Conservation (phyloP, 2,797 vertebrate species). For the Poeciliopsis presidionis region DNA sequence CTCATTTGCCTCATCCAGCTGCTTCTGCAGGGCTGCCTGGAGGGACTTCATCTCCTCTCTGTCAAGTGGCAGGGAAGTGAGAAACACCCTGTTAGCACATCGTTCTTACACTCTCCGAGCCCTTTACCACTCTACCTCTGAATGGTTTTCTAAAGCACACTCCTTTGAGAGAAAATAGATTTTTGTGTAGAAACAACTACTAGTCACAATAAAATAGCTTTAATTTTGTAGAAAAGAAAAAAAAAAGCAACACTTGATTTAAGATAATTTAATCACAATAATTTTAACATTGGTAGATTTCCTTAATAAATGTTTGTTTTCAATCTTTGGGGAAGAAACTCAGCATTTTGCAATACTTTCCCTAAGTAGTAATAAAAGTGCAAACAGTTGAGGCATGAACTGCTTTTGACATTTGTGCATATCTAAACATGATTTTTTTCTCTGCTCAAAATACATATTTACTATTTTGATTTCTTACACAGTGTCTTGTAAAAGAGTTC, state of each 20-base stretch:
- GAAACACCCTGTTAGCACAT: conserved; percentile 68
- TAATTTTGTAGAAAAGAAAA: background rate
- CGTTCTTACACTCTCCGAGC: conserved; percentile 31
- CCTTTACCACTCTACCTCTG: conserved; percentile 6
- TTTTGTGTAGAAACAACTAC: background rate
- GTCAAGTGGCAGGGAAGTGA: conserved; percentile 70
- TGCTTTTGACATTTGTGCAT: background rate
- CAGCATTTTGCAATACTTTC: background rate
- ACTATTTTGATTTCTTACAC: background rate
- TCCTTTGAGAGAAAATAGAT: conserved; percentile 6
- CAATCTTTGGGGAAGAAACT: background rate
- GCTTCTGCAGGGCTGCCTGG: conserved; percentile 94
- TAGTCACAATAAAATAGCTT: background rate
- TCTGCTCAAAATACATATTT: background rate
- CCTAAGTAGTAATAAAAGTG: background rate
- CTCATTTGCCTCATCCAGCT: conserved; percentile 94
- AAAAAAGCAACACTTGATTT: background rate
- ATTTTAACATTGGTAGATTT: background rate
- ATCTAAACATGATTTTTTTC: background rate
- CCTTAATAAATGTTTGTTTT: background rate
- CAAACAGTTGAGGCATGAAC: background rate
- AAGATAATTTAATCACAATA: background rate
- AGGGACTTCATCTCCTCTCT: conserved; percentile 99
- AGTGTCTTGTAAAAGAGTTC: background rate
- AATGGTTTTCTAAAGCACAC: conserved; percentile 18